Evolutionary conservation across 1,140 invertebrate genomes (phyloP), one percentile per base, ranked within the genome.

Genomic region (Helicoverpa armigera): DNA sequence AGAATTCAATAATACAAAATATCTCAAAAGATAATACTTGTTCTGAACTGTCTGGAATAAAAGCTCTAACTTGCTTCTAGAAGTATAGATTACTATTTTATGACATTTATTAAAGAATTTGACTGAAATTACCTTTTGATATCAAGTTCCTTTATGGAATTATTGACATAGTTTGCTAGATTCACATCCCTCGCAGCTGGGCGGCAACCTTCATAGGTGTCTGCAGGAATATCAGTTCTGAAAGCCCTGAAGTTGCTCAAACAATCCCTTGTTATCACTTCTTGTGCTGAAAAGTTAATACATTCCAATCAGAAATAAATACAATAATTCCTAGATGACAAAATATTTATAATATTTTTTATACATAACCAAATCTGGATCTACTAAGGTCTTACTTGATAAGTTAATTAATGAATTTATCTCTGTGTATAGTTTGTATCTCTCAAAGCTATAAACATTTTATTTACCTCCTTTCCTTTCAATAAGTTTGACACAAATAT

Each of bases 401-500:
- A 23, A 23, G 23, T 23, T 23, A 23, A 23, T 23, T 23, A 23
- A 23, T 23, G 23, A 23, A 2, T 23, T 23, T 9, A 43, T 43
- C 5, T 43, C 0, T 43, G 0, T 43, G 9, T 9, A 43, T 43
- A 43, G 7, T 43, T 7, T 43, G 5, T 9, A 43, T 43, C 35
- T 9, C 1, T 9, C 35, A 43, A 1, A 43, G 1, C 9, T 43
- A 43, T 7, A 9, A 7, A 7, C 3, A 54, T 31, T n/a, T 14
- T 29, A 7, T 16, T 81, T 79, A 98, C 98, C 97, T 96, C 97
- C 98, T 96, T 98, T 98, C 76, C 96, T 96, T 94, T 99, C 98
- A 81, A 98, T 97, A 50, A 99, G 96, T 95, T 99, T 99, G 0
- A 99, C 98, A 95, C 98, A 99, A 86, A 98, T 97, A 91, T 99